Conservation (phyloP, 2,113 vertebrate species). For the Muntiacus reevesi region DNA sequence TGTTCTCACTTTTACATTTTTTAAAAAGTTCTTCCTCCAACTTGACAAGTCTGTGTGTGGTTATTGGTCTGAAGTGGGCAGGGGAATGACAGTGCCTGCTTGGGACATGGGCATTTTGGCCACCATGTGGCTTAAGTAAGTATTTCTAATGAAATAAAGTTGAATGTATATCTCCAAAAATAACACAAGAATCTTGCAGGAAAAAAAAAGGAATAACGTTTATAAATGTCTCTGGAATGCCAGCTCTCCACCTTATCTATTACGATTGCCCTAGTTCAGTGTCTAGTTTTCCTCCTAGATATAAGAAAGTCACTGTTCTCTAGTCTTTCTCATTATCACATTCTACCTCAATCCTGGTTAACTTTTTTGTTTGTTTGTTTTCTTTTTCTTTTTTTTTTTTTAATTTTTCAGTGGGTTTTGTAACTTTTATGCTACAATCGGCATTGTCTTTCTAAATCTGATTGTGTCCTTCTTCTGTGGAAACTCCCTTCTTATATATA, state of each 20-base stretch:
- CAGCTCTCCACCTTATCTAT: background rate
- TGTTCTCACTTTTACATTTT: background rate
- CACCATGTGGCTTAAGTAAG: slow-evolving; percentile 58
- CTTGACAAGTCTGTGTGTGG: background rate
- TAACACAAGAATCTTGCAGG: background rate
- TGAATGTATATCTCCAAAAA: slow-evolving; percentile 10
- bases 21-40: background rate
- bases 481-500: background rate
- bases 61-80: background rate
- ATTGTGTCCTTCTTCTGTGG: background rate
- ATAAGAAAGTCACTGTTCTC: background rate
- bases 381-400: too few species aligned
- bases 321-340: background rate
- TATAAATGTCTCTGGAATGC: background rate
- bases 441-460: background rate
- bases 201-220: background rate
- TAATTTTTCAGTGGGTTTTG: too few species aligned
- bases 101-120: background rate
- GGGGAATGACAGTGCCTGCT: background rate
- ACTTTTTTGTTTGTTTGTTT: too few species aligned
- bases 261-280: background rate
- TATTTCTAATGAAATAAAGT: slow-evolving; percentile 67
- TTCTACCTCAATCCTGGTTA: background rate
- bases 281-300: background rate
- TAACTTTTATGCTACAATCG: background rate